Conservation (phyloP, 2,797 vertebrate species). For the Enoplosus armatus region DNA sequence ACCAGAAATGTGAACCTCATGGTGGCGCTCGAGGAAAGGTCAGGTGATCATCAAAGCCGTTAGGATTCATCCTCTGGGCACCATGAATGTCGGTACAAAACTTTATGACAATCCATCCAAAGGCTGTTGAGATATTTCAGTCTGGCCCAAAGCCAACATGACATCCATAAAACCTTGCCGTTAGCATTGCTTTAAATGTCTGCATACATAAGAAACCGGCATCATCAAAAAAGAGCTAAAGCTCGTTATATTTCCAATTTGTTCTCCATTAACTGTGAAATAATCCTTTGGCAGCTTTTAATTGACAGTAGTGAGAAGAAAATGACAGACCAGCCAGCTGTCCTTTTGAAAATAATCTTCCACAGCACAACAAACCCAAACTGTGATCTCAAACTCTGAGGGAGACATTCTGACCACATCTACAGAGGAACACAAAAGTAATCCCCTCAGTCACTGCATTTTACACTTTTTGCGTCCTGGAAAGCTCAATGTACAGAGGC, state of each 20-base stretch:
- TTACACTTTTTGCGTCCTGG: no score
- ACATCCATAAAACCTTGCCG: neutral
- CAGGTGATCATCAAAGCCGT: neutral
- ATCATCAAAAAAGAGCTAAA: conserved; percentile 1
- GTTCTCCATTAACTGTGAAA: neutral
- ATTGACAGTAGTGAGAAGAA: neutral
- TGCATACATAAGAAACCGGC: neutral
- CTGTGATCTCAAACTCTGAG: neutral
- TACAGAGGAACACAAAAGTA: no score
- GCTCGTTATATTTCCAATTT: neutral
- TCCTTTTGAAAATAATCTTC: conserved; percentile 1
- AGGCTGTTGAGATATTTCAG: neutral
- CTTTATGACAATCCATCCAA: neutral
- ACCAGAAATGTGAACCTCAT: neutral
- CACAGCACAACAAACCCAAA: neutral
- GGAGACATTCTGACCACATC: neutral
- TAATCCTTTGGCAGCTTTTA: conserved; percentile 18
- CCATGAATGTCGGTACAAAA: neutral
- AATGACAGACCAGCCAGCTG: neutral
- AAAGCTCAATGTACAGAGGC: neutral
- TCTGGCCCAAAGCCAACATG: neutral
- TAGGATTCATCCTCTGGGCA: neutral
- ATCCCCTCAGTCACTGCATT: no score
- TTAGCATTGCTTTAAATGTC: neutral
- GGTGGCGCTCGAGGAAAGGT: neutral